A percentile compares a stretch with the other conserved stretches of the same genome.
phyloP scores from a whole-genome alignment of 2,797 vertebrate species.

The Alauda arvensis region DNA sequence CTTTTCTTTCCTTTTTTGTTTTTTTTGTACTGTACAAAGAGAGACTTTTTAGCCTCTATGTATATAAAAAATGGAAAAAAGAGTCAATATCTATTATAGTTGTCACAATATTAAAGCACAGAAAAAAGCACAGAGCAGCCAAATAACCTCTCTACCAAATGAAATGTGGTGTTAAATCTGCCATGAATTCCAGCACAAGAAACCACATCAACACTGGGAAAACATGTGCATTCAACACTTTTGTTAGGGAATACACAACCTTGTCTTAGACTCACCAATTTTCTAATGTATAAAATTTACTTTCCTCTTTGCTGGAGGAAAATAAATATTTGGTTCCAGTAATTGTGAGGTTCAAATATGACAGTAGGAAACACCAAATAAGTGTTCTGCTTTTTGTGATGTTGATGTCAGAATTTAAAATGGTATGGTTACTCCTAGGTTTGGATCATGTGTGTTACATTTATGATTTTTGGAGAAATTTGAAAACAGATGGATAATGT shows the following conservation, averaged over 20 bases:
- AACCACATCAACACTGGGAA: neutral
- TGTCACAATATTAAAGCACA: neutral
- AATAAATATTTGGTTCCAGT: neutral
- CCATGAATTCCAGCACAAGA: neutral
- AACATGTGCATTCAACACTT: neutral
- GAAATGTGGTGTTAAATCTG: neutral
- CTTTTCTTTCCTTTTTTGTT: neutral
- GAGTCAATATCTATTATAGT: neutral
- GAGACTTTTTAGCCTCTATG: neutral
- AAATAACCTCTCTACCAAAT: neutral
- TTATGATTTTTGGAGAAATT: conserved; percentile 23
- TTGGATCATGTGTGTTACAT: neutral
- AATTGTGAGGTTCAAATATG: neutral
- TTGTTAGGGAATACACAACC: neutral
- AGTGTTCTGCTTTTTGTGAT: neutral
- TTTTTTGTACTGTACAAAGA: neutral
- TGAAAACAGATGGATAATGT: neutral
- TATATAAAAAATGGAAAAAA: neutral
- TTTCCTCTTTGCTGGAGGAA: neutral
- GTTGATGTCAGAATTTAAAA: neutral
- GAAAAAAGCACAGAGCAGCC: neutral
- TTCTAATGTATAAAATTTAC: neutral
- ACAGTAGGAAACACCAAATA: neutral
- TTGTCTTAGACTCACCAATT: neutral
- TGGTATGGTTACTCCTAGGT: neutral